A percentile compares a stretch with the other conserved stretches of the same genome.
These are phyloP conservation scores for Schizothorax lantsangensis DNA, from an alignment of 2,797 vertebrate species.

Conservation along the genomic window DNA sequence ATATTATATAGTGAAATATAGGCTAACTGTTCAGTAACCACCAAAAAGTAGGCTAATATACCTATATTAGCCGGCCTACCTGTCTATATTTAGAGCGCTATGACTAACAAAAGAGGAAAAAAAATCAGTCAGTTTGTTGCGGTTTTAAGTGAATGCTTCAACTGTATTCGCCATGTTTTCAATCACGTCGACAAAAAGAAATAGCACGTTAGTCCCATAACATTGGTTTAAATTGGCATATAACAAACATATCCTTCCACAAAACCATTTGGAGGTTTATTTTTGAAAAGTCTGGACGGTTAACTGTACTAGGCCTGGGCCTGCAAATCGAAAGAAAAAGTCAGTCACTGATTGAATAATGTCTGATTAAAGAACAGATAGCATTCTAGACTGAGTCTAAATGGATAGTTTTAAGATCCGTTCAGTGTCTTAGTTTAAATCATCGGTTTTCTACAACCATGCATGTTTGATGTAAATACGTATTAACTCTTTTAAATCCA, in stretches of 20 bases:
- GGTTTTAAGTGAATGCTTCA: neutral
- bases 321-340: too few species aligned
- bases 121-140: neutral
- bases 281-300: neutral
- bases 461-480: conserved; percentile 60
- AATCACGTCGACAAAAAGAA: neutral
- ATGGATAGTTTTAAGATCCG: neutral
- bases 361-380: neutral
- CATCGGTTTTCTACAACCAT: neutral
- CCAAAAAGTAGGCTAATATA: neutral
- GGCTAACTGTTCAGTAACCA: neutral
- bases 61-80: too few species aligned
- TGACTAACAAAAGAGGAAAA: neutral
- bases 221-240: neutral
- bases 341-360: too few species aligned
- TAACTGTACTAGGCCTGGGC: neutral
- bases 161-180: neutral
- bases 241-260: too few species aligned
- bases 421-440: conserved; percentile 10
- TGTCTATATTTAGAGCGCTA: neutral
- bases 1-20: neutral
- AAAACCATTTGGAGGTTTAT: neutral
- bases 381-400: neutral
- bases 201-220: neutral
- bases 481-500: conserved; percentile 61